Percentiles rank a stretch among this genome's conserved stretches.
Evolutionary conservation across 2,113 vertebrate genomes (phyloP).

Genomic region (Scytalopus superciliaris): DNA sequence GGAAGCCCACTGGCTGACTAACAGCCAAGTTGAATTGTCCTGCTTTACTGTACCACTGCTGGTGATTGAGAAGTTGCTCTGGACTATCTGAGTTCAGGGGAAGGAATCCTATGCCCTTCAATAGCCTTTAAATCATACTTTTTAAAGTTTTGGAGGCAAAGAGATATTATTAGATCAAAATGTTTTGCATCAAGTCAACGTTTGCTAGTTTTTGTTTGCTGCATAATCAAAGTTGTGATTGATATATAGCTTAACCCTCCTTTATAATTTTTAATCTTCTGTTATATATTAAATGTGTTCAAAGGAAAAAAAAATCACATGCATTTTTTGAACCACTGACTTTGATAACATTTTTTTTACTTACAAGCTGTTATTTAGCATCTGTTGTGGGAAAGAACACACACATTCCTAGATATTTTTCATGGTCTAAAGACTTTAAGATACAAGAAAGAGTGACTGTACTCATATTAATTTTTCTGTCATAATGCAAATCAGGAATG

Average conservation of each 20-base stretch:
- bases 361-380: constrained; percentile 70
- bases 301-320: constrained; percentile 45
- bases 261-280: constrained; percentile 41
- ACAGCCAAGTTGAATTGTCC: not conserved
- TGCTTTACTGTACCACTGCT: not conserved
- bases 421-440: constrained; percentile 36
- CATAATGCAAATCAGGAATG: constrained; percentile 46
- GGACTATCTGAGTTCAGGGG: not conserved
- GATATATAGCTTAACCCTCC: constrained; percentile 29
- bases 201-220: constrained; percentile 23
- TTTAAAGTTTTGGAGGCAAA: not conserved
- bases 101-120: not conserved
- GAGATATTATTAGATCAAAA: constrained; percentile 31
- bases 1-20: not conserved
- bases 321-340: constrained; percentile 48
- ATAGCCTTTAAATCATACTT: not conserved
- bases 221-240: constrained; percentile 43
- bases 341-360: constrained; percentile 58
- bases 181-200: not conserved
- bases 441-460: constrained; percentile 41
- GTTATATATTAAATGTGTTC: constrained; percentile 40
- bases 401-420: constrained; percentile 52
- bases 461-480: constrained; percentile 47
- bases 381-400: constrained; percentile 68
- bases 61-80: not conserved